Percentiles rank a stretch among this genome's conserved stretches.
Evolutionary conservation across 2,888 invertebrate genomes (phyloP).

Genomic region (Trichopoda pennipes): DNA sequence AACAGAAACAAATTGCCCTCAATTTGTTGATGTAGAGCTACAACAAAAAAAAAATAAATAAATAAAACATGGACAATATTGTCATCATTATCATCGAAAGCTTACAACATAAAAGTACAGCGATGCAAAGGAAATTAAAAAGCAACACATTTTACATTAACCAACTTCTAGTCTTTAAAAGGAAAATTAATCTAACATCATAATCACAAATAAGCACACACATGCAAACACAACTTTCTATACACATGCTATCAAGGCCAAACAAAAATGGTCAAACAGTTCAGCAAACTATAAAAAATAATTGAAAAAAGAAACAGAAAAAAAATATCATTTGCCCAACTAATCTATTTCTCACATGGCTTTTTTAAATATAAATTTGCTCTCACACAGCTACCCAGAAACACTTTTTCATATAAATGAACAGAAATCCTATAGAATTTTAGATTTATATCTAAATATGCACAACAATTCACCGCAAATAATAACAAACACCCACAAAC

Average conservation of each 20-base stretch:
- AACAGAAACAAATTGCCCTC: constrained; percentile 39
- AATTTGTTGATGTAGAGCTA: constrained; percentile 33
- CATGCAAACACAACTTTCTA: background rate
- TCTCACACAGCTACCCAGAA: background rate
- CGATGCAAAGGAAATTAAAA: background rate
- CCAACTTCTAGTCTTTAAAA: constrained; percentile 16
- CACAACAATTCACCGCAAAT: constrained; percentile 34
- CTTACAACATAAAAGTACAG: background rate
- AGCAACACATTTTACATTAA: constrained; percentile 5
- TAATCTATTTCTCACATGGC: constrained; percentile 36
- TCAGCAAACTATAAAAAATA: background rate
- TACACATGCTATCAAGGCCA: background rate
- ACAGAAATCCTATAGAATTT: constrained; percentile 34
- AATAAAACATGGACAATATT: constrained; percentile 10
- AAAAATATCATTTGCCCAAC: constrained; percentile 49
- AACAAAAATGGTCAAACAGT: constrained; percentile 29
- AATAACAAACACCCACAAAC: background rate
- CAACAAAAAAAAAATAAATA: background rate
- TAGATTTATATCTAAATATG: constrained; percentile 56
- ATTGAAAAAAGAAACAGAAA: constrained; percentile 4
- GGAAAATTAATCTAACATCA: constrained; percentile 38
- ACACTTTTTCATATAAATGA: background rate
- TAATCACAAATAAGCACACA: constrained; percentile 40
- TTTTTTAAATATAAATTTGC: constrained; percentile 2
- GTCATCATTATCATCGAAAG: constrained; percentile 31